phyloP scores from a whole-genome alignment of 2,113 vertebrate genomes.

The Tachycineta bicolor region DNA sequence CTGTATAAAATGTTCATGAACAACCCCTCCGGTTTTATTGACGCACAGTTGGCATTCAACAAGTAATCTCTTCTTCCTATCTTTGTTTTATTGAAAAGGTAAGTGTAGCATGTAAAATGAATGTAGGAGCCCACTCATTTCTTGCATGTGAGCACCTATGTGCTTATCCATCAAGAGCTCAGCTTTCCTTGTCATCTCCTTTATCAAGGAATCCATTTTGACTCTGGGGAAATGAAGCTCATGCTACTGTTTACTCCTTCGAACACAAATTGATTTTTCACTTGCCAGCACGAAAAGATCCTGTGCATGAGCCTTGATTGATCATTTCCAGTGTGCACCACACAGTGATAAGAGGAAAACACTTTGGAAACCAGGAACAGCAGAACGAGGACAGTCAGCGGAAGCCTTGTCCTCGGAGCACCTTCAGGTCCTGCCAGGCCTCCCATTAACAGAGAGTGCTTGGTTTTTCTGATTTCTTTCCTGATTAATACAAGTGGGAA shows the following conservation, averaged over 20 bases:
- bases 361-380: not conserved
- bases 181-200: constrained; percentile 9
- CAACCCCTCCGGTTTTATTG: not conserved
- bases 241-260: constrained; percentile 23
- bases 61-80: not conserved
- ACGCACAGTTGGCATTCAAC: not conserved
- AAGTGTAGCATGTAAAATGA: not conserved
- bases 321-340: constrained; percentile 27
- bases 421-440: not conserved
- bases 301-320: constrained; percentile 17
- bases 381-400: not conserved
- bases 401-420: not conserved
- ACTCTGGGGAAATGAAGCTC: constrained; percentile 34
- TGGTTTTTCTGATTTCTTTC: not conserved
- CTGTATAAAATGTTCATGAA: not conserved
- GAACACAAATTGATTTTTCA: constrained; percentile 59
- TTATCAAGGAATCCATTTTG: constrained; percentile 24
- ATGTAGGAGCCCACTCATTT: not conserved
- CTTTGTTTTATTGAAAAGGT: constrained; percentile 21
- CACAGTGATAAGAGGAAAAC: constrained; percentile 10
- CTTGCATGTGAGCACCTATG: not conserved
- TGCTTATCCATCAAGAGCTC: not conserved
- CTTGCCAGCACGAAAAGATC: constrained; percentile 45
- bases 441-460: not conserved
- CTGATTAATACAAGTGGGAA: not conserved